Evolutionary conservation across 2,888 invertebrate species (phyloP), one percentile per base, ranked within the genome.

Genomic region (Lamellibrachia columna): DNA sequence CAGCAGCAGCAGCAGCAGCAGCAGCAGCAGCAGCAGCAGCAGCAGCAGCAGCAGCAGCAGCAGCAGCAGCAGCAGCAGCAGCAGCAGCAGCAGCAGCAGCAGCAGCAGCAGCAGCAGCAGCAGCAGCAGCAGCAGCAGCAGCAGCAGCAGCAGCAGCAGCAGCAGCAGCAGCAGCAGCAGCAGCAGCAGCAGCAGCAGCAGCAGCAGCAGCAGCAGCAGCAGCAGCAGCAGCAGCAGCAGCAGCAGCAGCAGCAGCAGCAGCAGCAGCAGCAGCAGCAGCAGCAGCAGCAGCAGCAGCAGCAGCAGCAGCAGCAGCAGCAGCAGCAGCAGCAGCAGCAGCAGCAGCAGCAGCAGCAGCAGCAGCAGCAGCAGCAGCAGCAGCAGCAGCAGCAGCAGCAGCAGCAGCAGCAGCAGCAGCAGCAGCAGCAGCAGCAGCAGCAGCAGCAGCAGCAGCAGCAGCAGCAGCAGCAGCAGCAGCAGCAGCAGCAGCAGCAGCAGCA

Each of bases 1-100:
- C 90, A 1, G 90, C 90, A 1, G 90, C 90, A 1, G 90, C 90
- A 1, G 90, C 90, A 1, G 90, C 90, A 1, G 90, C 90, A 90
- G 90, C 90, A 90, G 90, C 90, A 90, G 90, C 90, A 90, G 90
- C 90, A 90, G 90, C 90, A 90, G 90, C 90, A 90, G 90, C 90
- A 90, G 90, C 90, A 90, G 90, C 90, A 90, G 90, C 90, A 90
- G 90, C 90, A 90, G 90, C 90, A 90, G 90, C n/a, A 90, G 90
- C 90, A 90, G 90, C 90, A 90, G 90, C 90, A 1, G 90, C 1
- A 1, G 90, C 90, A 1, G 90, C 90, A 1, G 90, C 90, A 1
- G 90, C 90, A 1, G 90, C 90, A 1, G 90, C 90, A 1, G 90
- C 90, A 1, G 90, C 90, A 1, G 90, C 90, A 1, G 90, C 90